Base-by-base conservation (phyloP, 2,113 vertebrate genomes). In the Cynocephalus volans region DNA sequence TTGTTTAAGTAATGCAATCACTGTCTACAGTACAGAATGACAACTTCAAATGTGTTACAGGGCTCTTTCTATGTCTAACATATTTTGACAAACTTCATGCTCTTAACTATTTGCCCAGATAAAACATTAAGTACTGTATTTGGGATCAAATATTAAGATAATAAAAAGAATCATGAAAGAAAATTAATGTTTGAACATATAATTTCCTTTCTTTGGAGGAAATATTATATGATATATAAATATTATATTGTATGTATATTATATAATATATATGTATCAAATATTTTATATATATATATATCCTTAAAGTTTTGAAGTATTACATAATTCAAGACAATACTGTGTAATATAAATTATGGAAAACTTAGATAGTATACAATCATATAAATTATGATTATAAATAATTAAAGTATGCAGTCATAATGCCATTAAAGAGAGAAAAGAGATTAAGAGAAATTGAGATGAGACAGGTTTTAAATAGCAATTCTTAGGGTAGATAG, bases 351-450 rank as follows among this genome's bases (percentile, higher is more conserved):
- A 41, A 41, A 41, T 41, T 41, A 41, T 41, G 41, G 41, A 41
- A 41, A 41, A 41, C 41, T 41, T 41, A 41, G 41, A 41, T 41
- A 41, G 41, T 41, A 41, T 41, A 41, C 41, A 41, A 41, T 41
- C 41, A 41, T 41, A 41, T 41, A 41, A 41, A 41, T 41, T 96
- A 84, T 79, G 50, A 90, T 76, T 96, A 31, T 50, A 95, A 56
- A 83, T 94, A 98, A 96, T 93, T 95, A 92, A 96, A 93, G 87
- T 69, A 89, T 97, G 96, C 89, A 93, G 83, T 97, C 87, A 96
- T 92, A 95, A 73, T 95, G 41, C 50, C 83, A 90, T 88, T 97
- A 81, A 84, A 90, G 65, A 81, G 26, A 36, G 10, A 96, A 97
- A 83, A 76, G 36, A 36, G 69, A 93, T 90, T 97, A 80, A 91